Base-by-base conservation (phyloP, 2,797 vertebrate species). In the Mormyrus hasselquistii region DNA sequence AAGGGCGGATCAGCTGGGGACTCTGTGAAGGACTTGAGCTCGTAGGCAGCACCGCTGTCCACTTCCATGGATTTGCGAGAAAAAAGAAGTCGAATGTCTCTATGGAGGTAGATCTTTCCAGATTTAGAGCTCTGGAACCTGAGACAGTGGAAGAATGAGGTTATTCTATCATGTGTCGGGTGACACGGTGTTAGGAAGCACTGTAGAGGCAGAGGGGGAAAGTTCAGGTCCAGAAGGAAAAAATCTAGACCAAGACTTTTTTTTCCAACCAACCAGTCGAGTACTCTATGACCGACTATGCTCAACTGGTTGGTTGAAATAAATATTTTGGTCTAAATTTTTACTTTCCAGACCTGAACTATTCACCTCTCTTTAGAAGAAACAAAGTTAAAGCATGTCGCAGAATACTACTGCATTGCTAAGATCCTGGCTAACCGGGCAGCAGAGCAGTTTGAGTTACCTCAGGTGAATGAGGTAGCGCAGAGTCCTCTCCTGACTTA, bases 81-180 rank as follows among this genome's bases (percentile, higher is more conserved):
- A 94, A 99, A 99, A 86, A 99, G 96, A 94, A 99, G 97, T 91
- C 98, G 97, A 92, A 99, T 97, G 94, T 99, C 99, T 96, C 97
- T 96, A 92, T 99, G 98, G 97, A 99, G 99, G 98, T 99, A 99
- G 97, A 99, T 98, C 98, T 99, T 99, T 94, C 98, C 98, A 97
- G 99, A 99, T 96, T 98, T 99, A 52, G 98, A 99, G 96, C 98
- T 99, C 96, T 99, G 98, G 97, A 99, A 99, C 98, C 99, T 99
- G 93, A 89, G 89, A 87, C n/a, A 89, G 4, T 89, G 49, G 41
- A 2, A 41, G 4, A 87, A n/a, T 3, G 7, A 19, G 19, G 53
- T 49, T 85, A 85, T 85, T 49, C n/a, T 12, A 85, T 55, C 52
- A 7, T 57, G 5, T 34, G 41, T 57, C 53, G n/a, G 25, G 16